Percentiles rank a stretch among this genome's conserved stretches.
These are phyloP conservation scores for Falco cherrug DNA, from an alignment of 2,797 vertebrate species.

Conservation along the genomic window DNA sequence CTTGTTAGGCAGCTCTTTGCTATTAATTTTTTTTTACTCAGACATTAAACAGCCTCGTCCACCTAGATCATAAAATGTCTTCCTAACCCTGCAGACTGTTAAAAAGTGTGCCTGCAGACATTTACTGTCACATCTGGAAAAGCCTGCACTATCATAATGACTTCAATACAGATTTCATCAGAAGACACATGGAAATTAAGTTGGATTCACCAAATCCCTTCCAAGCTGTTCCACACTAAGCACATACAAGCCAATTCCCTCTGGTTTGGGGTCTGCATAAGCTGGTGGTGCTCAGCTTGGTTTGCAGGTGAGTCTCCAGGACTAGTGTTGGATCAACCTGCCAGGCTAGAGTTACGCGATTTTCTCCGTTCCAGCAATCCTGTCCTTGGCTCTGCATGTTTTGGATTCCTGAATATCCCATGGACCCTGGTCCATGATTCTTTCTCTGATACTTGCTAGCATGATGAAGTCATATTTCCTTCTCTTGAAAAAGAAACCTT, in stretches of 20 bases:
- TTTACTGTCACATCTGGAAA: constrained; percentile 46
- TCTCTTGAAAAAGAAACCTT: background rate
- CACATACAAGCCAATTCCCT: background rate
- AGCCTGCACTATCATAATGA: background rate
- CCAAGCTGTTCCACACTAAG: background rate
- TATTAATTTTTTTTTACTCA: background rate
- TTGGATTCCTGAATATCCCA: background rate
- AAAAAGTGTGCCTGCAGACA: constrained; percentile 18
- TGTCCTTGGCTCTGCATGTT: background rate
- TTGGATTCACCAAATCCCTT: background rate
- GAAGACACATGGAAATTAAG: background rate
- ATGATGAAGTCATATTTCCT: background rate
- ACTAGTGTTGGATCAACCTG: background rate
- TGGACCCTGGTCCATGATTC: background rate
- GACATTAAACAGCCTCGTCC: constrained; percentile 20
- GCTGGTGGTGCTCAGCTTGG: background rate
- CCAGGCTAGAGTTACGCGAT: background rate
- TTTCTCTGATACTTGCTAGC: background rate
- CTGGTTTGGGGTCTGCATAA: background rate
- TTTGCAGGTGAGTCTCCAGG: background rate
- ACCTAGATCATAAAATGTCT: constrained; percentile 40
- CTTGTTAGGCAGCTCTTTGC: background rate
- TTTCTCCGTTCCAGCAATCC: background rate
- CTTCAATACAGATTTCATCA: background rate
- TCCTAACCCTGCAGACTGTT: constrained; percentile 10